A percentile compares a stretch with the other conserved stretches of the same genome.
Conservation (phyloP, 1,140 invertebrate genomes). For the Apis dorsata region DNA sequence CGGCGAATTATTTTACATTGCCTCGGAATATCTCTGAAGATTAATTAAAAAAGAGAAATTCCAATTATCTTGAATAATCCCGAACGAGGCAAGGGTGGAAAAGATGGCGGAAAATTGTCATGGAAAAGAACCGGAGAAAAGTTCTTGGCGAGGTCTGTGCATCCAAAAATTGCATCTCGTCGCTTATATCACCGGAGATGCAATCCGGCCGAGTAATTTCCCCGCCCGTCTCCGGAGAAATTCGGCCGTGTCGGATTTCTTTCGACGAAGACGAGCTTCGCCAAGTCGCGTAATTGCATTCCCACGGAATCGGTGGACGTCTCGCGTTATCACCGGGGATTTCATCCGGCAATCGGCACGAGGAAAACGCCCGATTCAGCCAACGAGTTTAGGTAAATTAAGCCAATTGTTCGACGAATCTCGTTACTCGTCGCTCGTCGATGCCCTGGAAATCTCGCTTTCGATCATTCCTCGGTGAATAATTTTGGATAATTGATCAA, state of each 20-base stretch:
- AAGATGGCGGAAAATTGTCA: conserved; percentile 9
- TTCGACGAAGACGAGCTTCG: conserved; percentile 52
- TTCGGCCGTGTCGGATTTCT: conserved; percentile 51
- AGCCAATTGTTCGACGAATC: conserved; percentile 56
- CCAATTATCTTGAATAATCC: too few relatives aligned
- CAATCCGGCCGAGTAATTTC: conserved; percentile 57
- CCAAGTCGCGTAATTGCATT: conserved; percentile 60
- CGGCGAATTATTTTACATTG: too few relatives aligned
- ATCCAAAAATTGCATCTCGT: conserved; percentile 33
- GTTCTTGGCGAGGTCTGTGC: neutral
- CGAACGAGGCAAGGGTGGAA: neutral
- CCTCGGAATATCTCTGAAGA: too few relatives aligned
- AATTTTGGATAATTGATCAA: neutral
- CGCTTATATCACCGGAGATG: conserved; percentile 40
- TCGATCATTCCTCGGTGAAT: neutral
- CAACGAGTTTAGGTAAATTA: conserved; percentile 50
- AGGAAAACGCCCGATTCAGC: conserved; percentile 48
- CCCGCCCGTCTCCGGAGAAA: conserved; percentile 44
- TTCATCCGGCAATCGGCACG: conserved; percentile 55
- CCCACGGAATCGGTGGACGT: conserved; percentile 56
- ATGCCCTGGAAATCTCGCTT: neutral
- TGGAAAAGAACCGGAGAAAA: conserved; percentile 29
- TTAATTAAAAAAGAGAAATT: too few relatives aligned
- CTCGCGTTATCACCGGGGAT: conserved; percentile 56
- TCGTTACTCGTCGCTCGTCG: neutral